Percentiles rank a stretch among this genome's conserved stretches.
Conservation (phyloP, 2,113 vertebrate genomes). For the Struthidea cinerea region DNA sequence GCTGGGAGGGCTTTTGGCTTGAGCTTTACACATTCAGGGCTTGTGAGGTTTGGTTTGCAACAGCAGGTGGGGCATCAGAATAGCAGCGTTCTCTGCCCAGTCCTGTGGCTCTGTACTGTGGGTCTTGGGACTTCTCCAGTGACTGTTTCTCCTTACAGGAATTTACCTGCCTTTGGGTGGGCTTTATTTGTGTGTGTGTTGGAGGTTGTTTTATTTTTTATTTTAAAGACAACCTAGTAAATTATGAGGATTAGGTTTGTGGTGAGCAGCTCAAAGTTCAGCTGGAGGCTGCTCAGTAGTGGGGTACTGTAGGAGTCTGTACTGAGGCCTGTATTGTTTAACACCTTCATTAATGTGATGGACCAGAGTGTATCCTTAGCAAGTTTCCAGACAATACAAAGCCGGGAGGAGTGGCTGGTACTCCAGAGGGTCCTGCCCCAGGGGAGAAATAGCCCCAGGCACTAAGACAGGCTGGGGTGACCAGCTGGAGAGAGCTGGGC, state of each 20-base stretch:
- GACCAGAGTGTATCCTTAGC: not conserved
- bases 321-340: not conserved
- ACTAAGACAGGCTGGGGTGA: not conserved
- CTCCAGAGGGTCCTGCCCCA: rapidly evolving
- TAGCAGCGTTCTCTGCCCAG: not conserved
- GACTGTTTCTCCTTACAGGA: not conserved
- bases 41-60: not conserved
- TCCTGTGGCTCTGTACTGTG: rapidly evolving
- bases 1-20: not conserved
- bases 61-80: not conserved
- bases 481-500: not conserved
- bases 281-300: not conserved
- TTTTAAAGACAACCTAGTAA: not conserved
- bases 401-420: not conserved
- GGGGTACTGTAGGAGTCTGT: rapidly evolving
- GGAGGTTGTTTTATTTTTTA: not conserved
- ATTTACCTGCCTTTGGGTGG: not conserved
- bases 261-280: not conserved
- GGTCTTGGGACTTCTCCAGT: not conserved
- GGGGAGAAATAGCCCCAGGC: not conserved
- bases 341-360: not conserved
- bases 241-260: not conserved
- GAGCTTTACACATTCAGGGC: not conserved
- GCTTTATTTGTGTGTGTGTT: too few relatives aligned
- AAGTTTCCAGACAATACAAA: rapidly evolving